These are phyloP conservation scores for Andrena bucephala DNA, from an alignment of 2,888 invertebrate species.

Conservation along the genomic window DNA sequence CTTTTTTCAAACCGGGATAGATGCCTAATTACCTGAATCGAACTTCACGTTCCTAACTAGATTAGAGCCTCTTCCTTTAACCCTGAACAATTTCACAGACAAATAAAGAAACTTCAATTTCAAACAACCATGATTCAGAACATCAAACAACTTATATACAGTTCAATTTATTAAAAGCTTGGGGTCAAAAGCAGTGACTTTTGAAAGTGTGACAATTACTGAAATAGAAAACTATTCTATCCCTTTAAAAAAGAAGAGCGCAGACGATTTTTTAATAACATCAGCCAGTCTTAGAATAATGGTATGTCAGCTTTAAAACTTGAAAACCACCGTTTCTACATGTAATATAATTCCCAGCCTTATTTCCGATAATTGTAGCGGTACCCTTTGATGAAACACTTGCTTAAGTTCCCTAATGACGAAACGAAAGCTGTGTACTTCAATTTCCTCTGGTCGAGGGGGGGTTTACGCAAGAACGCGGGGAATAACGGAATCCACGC, in stretches of 20 bases:
- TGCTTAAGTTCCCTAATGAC: constrained; percentile 21
- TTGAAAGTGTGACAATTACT: too few species aligned
- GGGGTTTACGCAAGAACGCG: constrained; percentile 44
- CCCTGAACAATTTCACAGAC: constrained; percentile 14
- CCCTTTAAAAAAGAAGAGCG: neutral
- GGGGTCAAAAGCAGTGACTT: too few species aligned
- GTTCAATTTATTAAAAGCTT: too few species aligned
- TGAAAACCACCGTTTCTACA: constrained; percentile 8
- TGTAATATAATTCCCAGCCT: constrained; percentile 37
- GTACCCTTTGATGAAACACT: constrained; percentile 54
- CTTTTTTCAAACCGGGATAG: constrained; percentile 50
- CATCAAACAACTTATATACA: too few species aligned
- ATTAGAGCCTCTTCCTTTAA: constrained; percentile 5
- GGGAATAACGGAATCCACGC: constrained; percentile 22
- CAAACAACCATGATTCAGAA: too few species aligned
- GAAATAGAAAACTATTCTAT: neutral
- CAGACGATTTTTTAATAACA: neutral
- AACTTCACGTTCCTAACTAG: neutral
- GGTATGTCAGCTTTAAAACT: too few species aligned
- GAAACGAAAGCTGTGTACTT: constrained; percentile 34
- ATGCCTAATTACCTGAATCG: constrained; percentile 7
- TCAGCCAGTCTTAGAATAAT: neutral
- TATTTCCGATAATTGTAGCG: constrained; percentile 51
- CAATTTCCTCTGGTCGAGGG: constrained; percentile 18
- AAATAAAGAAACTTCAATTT: neutral